These are phyloP conservation scores for Abrostola tripartita DNA, from an alignment of 2,888 invertebrate genomes.

Conservation along the genomic window DNA sequence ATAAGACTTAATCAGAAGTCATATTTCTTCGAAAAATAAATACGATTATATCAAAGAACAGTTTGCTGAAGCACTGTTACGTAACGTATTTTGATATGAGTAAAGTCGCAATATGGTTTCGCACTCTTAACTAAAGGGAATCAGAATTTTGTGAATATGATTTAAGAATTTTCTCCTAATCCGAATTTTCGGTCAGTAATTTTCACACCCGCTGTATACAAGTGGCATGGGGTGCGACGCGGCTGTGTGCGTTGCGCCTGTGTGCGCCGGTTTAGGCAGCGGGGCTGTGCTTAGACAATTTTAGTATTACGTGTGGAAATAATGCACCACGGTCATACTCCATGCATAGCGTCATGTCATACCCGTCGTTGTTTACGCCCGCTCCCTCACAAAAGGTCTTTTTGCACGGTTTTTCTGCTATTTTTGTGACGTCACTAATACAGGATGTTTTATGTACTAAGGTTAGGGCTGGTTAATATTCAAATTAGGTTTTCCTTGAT, in stretches of 20 bases:
- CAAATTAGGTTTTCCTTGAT: slow-evolving; percentile 50
- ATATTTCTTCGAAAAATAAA: no score
- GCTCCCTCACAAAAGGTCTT: slow-evolving; percentile 59
- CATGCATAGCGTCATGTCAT: slow-evolving; percentile 73
- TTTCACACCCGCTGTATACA: slow-evolving; percentile 69
- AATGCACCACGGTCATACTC: slow-evolving; percentile 75
- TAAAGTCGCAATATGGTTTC: no score
- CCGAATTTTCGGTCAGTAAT: background rate
- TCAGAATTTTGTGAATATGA: no score
- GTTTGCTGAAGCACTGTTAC: no score
- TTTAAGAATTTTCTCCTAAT: no score
- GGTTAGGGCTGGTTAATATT: slow-evolving; percentile 43
- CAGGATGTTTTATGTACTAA: slow-evolving; percentile 22
- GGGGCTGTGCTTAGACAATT: slow-evolving; percentile 86
- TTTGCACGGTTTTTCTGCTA: slow-evolving; percentile 56
- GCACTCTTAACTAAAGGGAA: no score
- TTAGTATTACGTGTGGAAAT: slow-evolving; percentile 83
- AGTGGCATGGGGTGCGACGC: slow-evolving; percentile 71
- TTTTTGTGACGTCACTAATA: slow-evolving; percentile 42
- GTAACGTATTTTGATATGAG: no score
- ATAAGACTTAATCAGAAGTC: no score
- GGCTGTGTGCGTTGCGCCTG: slow-evolving; percentile 62
- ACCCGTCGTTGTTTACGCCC: slow-evolving; percentile 63
- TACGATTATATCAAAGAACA: no score
- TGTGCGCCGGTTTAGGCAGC: slow-evolving; percentile 73